Evolutionary conservation across 2,888 invertebrate genomes (phyloP), one percentile per base, ranked within the genome.

Genomic region (Pycnomerus fuliginosus): DNA sequence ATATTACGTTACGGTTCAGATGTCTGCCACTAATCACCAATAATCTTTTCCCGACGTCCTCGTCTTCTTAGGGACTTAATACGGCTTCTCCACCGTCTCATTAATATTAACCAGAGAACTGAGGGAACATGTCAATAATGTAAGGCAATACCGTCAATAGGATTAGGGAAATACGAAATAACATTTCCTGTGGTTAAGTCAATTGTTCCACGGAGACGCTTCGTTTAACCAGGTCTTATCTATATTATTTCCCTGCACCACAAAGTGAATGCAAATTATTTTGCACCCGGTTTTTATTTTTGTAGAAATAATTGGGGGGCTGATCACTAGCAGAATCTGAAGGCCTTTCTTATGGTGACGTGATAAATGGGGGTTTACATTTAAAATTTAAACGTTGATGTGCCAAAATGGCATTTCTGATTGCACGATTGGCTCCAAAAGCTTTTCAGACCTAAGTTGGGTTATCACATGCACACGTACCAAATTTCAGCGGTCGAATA

Each of bases 151-250:
- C 62, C 60, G 58, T 55, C 57, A 60, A 65, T 62, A 55, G 59
- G 64, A 65, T 65, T 64, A 64, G 62, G 63, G 58, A 62, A 62
- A 63, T 64, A 47, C 56, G 58, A 58, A 60, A 61, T 61, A 64
- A 58, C 61, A 60, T 63, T 62, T 61, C 61, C 52, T 44, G 60
- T 52, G 56, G 60, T 58, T 59, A 62, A 64, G 57, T 62, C 62
- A 62, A 62, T 63, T 64, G 59, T 61, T 64, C 54, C 60, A 43
- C 52, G 55, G 55, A 57, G 58, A 56, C 50, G 62, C 55, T 62
- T 61, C 60, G 61, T 60, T 60, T 62, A 58, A 60, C 60, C 52
- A 55, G 52, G 47, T 38, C 43, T 44, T 48, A 42, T 40, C 42
- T 44, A 49, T n/a, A n/a, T n/a, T n/a, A n/a, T 44, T 53, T 51